phyloP scores from a whole-genome alignment of 2,888 invertebrate genomes.

The Melikaiella ostensackeni region DNA sequence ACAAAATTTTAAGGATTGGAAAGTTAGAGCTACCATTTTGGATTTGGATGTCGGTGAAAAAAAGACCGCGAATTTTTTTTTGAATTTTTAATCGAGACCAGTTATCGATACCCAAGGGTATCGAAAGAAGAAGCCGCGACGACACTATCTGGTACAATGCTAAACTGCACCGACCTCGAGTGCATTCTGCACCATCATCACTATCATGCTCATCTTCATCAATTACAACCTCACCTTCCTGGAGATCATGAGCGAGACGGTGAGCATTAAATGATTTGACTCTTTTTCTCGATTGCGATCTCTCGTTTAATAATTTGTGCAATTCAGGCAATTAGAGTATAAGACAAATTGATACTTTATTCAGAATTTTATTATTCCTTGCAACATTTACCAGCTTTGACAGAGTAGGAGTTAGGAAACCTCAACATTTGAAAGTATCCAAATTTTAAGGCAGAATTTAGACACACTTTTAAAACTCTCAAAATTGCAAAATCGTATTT shows the following conservation, averaged over 20 bases:
- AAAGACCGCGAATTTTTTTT: neutral
- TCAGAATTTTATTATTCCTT: neutral
- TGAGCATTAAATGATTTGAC: conserved; percentile 55
- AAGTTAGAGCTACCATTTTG: neutral
- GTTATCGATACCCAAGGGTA: conserved; percentile 7
- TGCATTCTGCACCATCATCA: conserved; percentile 88
- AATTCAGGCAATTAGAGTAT: neutral
- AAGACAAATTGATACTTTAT: neutral
- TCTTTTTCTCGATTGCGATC: conserved; percentile 46
- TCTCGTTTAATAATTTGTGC: conserved; percentile 43
- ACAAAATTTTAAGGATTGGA: neutral
- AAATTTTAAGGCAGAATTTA: no score
- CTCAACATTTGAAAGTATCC: no score
- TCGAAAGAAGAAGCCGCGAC: conserved; percentile 12
- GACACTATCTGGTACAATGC: conserved; percentile 77
- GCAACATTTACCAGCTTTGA: no score
- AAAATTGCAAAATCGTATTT: no score
- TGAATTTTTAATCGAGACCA: neutral
- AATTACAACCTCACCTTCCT: conserved; percentile 84
- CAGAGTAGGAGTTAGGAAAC: neutral
- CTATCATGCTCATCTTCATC: conserved; percentile 86
- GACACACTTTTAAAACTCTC: no score
- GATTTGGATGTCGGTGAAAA: conserved; percentile 7
- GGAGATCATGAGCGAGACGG: conserved; percentile 83
- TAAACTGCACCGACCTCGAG: conserved; percentile 88